Conservation (phyloP, 2,888 invertebrate genomes). For the Dynastes grantii region DNA sequence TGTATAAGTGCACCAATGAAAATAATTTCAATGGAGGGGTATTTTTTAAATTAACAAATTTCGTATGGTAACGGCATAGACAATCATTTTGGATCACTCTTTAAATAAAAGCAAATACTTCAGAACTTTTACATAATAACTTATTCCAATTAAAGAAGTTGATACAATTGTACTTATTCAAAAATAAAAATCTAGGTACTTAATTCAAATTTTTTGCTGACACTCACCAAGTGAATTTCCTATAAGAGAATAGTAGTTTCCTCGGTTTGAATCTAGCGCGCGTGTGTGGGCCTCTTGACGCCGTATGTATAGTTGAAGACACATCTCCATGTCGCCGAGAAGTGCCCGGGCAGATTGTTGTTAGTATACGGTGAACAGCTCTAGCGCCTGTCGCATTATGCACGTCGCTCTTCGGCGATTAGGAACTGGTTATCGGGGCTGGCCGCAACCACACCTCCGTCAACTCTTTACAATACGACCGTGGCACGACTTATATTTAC, state of each 20-base stretch:
- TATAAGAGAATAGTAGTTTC: slow-evolving; percentile 18
- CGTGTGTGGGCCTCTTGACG: slow-evolving; percentile 55
- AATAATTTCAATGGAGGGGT: too few relatives aligned
- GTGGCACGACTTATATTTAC: slow-evolving; percentile 54
- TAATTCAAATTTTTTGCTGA: too few relatives aligned
- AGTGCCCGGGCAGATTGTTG: slow-evolving; percentile 63
- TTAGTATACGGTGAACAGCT: slow-evolving; percentile 62
- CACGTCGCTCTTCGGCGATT: slow-evolving; percentile 66
- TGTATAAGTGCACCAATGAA: too few relatives aligned
- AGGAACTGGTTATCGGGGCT: slow-evolving; percentile 67
- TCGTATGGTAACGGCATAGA: too few relatives aligned
- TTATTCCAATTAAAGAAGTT: too few relatives aligned
- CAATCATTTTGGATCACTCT: too few relatives aligned
- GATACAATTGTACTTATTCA: too few relatives aligned
- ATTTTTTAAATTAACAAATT: too few relatives aligned
- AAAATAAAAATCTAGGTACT: too few relatives aligned
- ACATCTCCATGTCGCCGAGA: slow-evolving; percentile 62
- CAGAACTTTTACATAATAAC: too few relatives aligned
- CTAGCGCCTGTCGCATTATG: slow-evolving; percentile 67
- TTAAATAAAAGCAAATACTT: too few relatives aligned
- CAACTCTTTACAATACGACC: slow-evolving; percentile 56
- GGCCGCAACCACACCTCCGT: slow-evolving; percentile 64
- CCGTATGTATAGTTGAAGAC: slow-evolving; percentile 55
- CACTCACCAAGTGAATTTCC: neutral
- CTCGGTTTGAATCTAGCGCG: slow-evolving; percentile 24